Conservation (phyloP, 2,797 vertebrate genomes). For the Prionace glauca region DNA sequence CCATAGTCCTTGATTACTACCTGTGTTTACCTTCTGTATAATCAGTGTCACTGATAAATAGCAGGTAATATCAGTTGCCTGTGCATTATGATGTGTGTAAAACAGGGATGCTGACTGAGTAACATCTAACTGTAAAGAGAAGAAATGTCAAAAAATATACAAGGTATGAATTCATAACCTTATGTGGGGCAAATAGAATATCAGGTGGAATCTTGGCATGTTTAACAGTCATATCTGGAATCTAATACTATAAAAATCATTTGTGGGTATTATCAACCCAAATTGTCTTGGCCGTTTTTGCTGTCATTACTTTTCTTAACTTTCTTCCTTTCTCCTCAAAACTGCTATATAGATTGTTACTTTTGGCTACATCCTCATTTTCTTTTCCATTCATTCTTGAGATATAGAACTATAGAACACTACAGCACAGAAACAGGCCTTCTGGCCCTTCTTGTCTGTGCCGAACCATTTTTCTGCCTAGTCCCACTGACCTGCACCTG, state of each 20-base stretch:
- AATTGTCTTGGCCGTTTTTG: neutral
- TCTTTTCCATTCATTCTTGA: neutral
- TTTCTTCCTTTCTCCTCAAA: neutral
- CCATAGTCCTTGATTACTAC: neutral
- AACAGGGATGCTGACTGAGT: neutral
- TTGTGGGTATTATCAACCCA: neutral
- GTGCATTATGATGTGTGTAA: neutral
- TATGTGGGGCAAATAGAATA: neutral
- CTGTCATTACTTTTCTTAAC: neutral
- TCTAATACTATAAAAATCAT: neutral
- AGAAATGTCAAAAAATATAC: neutral
- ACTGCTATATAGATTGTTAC: neutral
- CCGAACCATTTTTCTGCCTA: too few species aligned
- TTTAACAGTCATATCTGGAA: neutral
- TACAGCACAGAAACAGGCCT: too few species aligned
- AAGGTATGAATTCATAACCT: neutral
- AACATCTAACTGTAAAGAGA: neutral
- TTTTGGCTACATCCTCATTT: neutral
- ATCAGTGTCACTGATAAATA: neutral
- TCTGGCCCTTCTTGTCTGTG: too few species aligned
- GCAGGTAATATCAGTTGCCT: neutral
- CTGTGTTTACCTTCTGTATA: neutral
- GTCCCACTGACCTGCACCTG: too few species aligned
- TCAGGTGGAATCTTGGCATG: neutral
- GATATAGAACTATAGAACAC: too few species aligned